Evolutionary conservation across 2,888 invertebrate genomes (phyloP).

Genomic region (Argyresthia goedartella): DNA sequence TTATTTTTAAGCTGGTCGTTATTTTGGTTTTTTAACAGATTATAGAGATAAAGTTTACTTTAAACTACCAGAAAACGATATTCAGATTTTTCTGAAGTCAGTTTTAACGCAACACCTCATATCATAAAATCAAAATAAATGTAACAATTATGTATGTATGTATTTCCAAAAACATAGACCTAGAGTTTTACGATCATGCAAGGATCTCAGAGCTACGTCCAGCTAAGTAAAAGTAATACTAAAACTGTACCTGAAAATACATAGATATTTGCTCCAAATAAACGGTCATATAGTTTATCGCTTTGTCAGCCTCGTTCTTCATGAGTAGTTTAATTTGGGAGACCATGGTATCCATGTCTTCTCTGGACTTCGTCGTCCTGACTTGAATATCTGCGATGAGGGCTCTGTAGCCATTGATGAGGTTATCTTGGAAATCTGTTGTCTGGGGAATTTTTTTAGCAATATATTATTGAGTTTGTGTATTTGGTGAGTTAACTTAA

Average conservation of each 20-base stretch:
- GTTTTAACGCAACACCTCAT: too few species aligned
- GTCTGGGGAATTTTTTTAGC: conserved; percentile 18
- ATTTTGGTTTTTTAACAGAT: too few species aligned
- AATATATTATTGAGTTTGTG: background rate
- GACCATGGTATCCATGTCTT: conserved; percentile 62
- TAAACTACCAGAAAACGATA: too few species aligned
- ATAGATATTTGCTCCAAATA: conserved; percentile 62
- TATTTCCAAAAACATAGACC: too few species aligned
- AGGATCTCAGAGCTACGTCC: too few species aligned
- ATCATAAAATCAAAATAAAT: too few species aligned
- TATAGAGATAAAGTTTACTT: too few species aligned
- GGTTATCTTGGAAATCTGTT: conserved; percentile 59
- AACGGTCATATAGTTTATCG: conserved; percentile 63
- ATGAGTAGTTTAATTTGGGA: conserved; percentile 61
- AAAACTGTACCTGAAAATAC: conserved; percentile 53
- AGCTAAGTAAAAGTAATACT: too few species aligned
- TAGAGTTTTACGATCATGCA: too few species aligned
- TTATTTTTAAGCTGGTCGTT: too few species aligned
- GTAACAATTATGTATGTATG: too few species aligned
- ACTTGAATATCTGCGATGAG: conserved; percentile 60
- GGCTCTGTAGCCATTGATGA: conserved; percentile 60
- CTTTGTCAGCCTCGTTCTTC: conserved; percentile 65
- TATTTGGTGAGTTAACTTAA: background rate
- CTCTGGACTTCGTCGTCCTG: conserved; percentile 56
- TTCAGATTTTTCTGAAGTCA: too few species aligned